Base-by-base conservation (phyloP, 2,888 invertebrate genomes). In the Muschampia plurimacula region DNA sequence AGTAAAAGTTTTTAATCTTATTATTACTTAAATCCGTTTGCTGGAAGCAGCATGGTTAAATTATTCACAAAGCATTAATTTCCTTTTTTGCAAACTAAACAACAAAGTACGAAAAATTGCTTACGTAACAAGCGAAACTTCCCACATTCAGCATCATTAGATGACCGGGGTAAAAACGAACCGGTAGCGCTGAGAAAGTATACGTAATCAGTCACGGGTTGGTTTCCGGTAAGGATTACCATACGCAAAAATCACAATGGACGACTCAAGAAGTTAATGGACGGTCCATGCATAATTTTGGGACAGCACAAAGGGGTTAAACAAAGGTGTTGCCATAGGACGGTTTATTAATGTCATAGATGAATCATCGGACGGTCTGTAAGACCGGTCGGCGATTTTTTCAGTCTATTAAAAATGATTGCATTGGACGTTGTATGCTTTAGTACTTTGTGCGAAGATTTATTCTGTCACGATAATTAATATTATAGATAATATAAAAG, bases 191-290 rank as follows among this genome's bases (percentile, higher is more conserved):
- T 89, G 89, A 87, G 90, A 91, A 90, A 83, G 81, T 82, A 79
- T 75, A 84, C 76, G 86, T 82, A 89, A 93, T 93, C 92, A 91
- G 93, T 93, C 93, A 93, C 90, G 88, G 86, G 85, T 85, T 84
- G 79, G 81, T 82, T 84, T 84, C 86, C 83, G 84, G 83, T 75
- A 57, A 76, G 76, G 83, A 92, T 92, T 92, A 88, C 85, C 91
- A 91, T 91, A 91, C 83, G 88, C 89, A 86, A 89, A 91, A 88
- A 89, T 90, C 82, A 93, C 93, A 93, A 93, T 87, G 83, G 84
- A 77, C 74, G 79, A 79, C 86, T 85, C 83, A 87, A 89, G 88
- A 86, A 90, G 86, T 90, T 92, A 92, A 92, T 92, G 89, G 86
- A 85, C 85, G 82, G 81, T 81, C 86, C 87, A 83, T 88, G 89